A percentile compares a stretch with the other conserved stretches of the same genome.
Evolutionary conservation across 2,888 invertebrate genomes (phyloP).

Genomic region (Cheilosia pagana): DNA sequence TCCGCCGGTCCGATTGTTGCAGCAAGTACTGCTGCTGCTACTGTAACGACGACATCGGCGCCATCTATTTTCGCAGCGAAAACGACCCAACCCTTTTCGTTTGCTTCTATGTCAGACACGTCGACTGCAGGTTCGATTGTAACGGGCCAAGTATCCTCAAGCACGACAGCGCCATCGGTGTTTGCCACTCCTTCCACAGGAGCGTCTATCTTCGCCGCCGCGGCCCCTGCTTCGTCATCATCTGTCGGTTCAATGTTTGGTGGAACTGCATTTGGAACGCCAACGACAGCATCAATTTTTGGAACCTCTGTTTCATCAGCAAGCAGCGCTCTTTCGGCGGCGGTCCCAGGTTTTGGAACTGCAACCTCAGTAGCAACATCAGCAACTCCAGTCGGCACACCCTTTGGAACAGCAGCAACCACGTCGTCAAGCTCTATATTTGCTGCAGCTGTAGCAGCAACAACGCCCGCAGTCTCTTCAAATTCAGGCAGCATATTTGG

Average conservation of each 20-base stretch:
- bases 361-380: conserved; percentile 9
- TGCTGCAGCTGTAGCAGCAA: conserved; percentile 13
- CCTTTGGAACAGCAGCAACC: conserved; percentile 30
- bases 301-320: conserved; percentile 53
- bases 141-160: conserved; percentile 54
- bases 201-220: conserved; percentile 65
- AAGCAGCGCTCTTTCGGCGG: conserved; percentile 21
- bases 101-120: conserved; percentile 19
- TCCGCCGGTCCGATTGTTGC: conserved; percentile 11
- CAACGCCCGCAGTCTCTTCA: conserved; percentile 37
- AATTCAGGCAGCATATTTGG: conserved; percentile 78
- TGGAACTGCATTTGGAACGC: conserved; percentile 35
- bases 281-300: conserved; percentile 66
- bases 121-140: conserved; percentile 44
- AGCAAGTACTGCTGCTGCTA: conserved; percentile 29
- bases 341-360: conserved; percentile 16
- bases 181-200: conserved; percentile 56
- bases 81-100: conserved; percentile 38
- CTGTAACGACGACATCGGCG: conserved; percentile 49
- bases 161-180: conserved; percentile 51
- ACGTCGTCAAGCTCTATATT: conserved; percentile 32
- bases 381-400: conserved; percentile 18
- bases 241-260: conserved; percentile 56
- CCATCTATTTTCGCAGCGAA: conserved; percentile 42
- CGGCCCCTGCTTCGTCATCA: conserved; percentile 54